Evolutionary conservation across 2,888 invertebrate species (phyloP), one percentile per base, ranked within the genome.

Genomic region (Chymomyza caudatula): DNA sequence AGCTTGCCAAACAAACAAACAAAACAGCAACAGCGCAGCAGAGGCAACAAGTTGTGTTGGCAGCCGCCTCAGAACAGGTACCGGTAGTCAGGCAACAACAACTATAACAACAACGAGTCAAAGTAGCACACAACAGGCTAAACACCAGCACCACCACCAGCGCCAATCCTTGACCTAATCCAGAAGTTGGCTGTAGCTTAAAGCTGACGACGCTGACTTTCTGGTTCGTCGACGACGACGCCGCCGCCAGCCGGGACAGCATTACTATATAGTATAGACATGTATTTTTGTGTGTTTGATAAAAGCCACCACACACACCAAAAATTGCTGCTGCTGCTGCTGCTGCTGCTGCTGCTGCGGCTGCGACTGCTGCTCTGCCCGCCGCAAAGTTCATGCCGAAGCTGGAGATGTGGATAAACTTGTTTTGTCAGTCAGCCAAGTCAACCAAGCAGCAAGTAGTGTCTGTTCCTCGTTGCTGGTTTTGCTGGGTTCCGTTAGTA

Each of bases 141-240:
- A 20, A 20, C 20, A 20, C 29, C 29, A 37, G 8, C 29, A 37
- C 29, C 51, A 51, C 19, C 54, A 55, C 19, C 54, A 60, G 25
- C 29, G 73, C 74, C 79, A 88, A 88, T 88, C 88, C 88, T 88
- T 88, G 88, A 88, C 88, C 88, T 86, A 88, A 86, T 89, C 87
- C 81, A 86, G 86, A 82, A 87, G 83, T 77, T 78, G 58, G 77
- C 69, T 44, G 73, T 60, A 71, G 69, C 57, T 56, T n/a, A n/a
- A n/a, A n/a, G n/a, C n/a, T n/a, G n/a, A n/a, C n/a, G 17, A 42
- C 15, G 53, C 79, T 77, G 80, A 85, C 78, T 81, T 86, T 81
- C 86, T 86, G 80, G 80, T 80, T 80, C 86, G 76, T 56, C 70
- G 29, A 11, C 69, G 66, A n/a, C n/a, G n/a, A n/a, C n/a, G 66